A percentile compares a stretch with the other conserved stretches of the same genome.
These are phyloP conservation scores for Phania funesta DNA, from an alignment of 2,888 invertebrate genomes.

Conservation along the genomic window DNA sequence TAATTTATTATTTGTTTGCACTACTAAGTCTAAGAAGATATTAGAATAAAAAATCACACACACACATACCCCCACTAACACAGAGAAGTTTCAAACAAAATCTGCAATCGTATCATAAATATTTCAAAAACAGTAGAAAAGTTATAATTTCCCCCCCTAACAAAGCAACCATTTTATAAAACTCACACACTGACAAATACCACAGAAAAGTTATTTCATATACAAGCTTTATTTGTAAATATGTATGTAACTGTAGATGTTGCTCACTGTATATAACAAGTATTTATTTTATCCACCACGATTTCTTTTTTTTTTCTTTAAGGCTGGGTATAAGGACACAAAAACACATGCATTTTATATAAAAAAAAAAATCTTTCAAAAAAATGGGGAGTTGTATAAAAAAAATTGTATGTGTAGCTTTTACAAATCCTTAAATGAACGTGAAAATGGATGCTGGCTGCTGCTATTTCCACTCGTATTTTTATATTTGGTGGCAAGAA, in stretches of 20 bases:
- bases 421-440: constrained; percentile 57
- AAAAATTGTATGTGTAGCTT: not conserved
- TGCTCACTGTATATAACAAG: constrained; percentile 48
- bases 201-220: not conserved
- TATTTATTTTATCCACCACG: constrained; percentile 14
- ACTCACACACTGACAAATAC: constrained; percentile 39
- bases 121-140: constrained; percentile 74
- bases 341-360: not conserved
- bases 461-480: not conserved
- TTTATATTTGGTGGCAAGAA: constrained; percentile 21
- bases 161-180: constrained; percentile 68
- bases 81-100: constrained; percentile 43
- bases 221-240: constrained; percentile 1
- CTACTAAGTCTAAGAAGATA: constrained; percentile 35
- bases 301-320: not conserved
- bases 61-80: not conserved
- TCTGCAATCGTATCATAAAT: constrained; percentile 75
- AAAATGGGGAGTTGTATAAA: constrained; percentile 11
- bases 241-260: not conserved
- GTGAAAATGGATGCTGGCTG: constrained; percentile 64
- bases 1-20: constrained; percentile 49
- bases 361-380: not conserved
- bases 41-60: not conserved
- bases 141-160: constrained; percentile 59
- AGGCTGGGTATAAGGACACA: constrained; percentile 6